phyloP scores from a whole-genome alignment of 2,888 invertebrate species.

The Mycalesis mineus region DNA sequence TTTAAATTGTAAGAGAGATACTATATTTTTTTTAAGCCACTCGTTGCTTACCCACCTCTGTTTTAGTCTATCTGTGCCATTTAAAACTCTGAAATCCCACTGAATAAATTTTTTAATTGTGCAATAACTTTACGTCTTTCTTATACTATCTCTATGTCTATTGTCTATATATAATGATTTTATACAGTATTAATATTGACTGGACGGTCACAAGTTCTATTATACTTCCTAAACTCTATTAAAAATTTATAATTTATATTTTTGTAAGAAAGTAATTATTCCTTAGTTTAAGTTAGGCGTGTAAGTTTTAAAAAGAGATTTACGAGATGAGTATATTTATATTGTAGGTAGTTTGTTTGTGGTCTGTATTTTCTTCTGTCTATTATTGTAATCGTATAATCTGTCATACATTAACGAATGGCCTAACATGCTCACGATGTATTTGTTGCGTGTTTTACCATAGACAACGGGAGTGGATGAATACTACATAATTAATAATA shows the following conservation, averaged over 20 bases:
- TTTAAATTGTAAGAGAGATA: constrained; percentile 36
- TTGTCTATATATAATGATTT: background rate
- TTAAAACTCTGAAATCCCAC: constrained; percentile 14
- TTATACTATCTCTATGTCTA: constrained; percentile 3
- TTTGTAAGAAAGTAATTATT: constrained; percentile 22
- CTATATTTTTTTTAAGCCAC: constrained; percentile 35
- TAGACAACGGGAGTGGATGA: background rate
- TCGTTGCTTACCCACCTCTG: constrained; percentile 57
- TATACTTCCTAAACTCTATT: constrained; percentile 13
- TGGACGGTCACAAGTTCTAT: constrained; percentile 1
- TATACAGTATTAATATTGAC: constrained; percentile 24
- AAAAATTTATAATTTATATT: constrained; percentile 24
- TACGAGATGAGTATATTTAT: constrained; percentile 21
- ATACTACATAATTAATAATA: background rate
- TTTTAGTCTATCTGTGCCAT: constrained; percentile 33
- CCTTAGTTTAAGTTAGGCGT: constrained; percentile 15
- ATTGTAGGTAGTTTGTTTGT: constrained; percentile 14
- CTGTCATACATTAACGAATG: constrained; percentile 10
- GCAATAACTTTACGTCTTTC: constrained; percentile 18
- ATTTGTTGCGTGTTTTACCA: constrained; percentile 6
- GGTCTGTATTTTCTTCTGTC: constrained; percentile 16
- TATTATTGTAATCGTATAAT: background rate
- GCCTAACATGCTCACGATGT: constrained; percentile 20
- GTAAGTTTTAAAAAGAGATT: constrained; percentile 25
- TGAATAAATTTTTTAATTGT: constrained; percentile 18